phyloP scores from a whole-genome alignment of 2,113 vertebrate genomes.

The Chiloscyllium plagiosum region DNA sequence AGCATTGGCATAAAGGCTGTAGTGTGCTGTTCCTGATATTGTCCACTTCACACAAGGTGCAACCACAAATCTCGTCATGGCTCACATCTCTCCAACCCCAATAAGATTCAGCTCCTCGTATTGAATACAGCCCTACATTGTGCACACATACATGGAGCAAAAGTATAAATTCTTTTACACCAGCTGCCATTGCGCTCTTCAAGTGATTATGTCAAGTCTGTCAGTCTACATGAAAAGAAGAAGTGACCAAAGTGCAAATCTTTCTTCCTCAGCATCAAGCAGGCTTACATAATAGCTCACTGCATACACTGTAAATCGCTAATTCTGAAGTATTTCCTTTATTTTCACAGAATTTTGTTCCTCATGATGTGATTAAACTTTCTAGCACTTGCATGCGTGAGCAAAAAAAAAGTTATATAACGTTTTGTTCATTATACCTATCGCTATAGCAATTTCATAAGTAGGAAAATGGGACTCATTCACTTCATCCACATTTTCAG shows the following conservation, averaged over 20 bases:
- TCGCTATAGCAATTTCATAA: not conserved
- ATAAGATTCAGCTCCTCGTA: no score
- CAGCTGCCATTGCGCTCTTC: not conserved
- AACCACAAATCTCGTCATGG: no score
- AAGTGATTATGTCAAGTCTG: not conserved
- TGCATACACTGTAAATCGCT: not conserved
- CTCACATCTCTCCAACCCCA: no score
- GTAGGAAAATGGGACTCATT: not conserved
- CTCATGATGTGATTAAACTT: not conserved
- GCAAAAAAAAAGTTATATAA: not conserved
- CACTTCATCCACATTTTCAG: not conserved
- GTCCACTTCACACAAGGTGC: no score
- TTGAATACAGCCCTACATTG: no score
- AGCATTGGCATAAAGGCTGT: no score
- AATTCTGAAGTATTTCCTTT: constrained; percentile 2
- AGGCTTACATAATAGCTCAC: not conserved
- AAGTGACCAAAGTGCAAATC: not conserved
- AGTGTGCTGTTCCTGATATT: no score
- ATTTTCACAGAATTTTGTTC: not conserved
- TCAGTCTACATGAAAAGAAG: not conserved
- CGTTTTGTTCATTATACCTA: not conserved
- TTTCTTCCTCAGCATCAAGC: no score
- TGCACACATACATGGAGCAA: no score
- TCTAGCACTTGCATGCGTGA: not conserved
- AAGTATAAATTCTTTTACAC: no score